A percentile compares a stretch with the other conserved stretches of the same genome.
phyloP scores from a whole-genome alignment of 2,888 invertebrate species.

The Chaetogeoica ovagalla region DNA sequence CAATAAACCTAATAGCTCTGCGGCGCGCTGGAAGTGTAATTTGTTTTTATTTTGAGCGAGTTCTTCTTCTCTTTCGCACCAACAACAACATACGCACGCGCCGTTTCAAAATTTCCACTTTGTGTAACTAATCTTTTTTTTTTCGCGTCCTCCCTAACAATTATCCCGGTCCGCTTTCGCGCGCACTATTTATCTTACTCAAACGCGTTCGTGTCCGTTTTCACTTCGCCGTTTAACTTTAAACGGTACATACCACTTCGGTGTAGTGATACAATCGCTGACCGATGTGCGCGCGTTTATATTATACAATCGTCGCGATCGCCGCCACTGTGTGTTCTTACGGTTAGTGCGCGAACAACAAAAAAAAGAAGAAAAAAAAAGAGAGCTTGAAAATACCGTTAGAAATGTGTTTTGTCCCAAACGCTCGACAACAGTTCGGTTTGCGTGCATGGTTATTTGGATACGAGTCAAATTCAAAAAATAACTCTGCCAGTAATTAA shows the following conservation, averaged over 20 bases:
- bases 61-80: neutral
- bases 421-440: too few species aligned
- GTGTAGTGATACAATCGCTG: neutral
- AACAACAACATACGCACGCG: neutral
- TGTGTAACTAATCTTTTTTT: neutral
- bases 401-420: too few species aligned
- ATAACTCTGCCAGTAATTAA: too few species aligned
- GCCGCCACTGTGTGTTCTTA: too few species aligned
- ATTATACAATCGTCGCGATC: neutral
- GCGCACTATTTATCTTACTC: conserved; percentile 41
- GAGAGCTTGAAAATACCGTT: too few species aligned
- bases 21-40: conserved; percentile 7
- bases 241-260: neutral
- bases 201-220: conserved; percentile 14
- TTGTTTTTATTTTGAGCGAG: conserved; percentile 7
- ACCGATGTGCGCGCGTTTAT: conserved; percentile 1
- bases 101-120: neutral
- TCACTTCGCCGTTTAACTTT: neutral
- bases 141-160: neutral
- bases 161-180: conserved; percentile 8
- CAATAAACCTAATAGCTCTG: conserved; percentile 46
- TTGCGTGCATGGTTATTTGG: too few species aligned
- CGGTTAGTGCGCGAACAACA: too few species aligned
- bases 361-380: too few species aligned
- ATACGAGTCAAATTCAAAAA: too few species aligned